A percentile compares a stretch with the other conserved stretches of the same genome.
These are phyloP conservation scores for Tachyglossus aculeatus DNA, from an alignment of 2,797 vertebrate genomes.

Conservation along the genomic window DNA sequence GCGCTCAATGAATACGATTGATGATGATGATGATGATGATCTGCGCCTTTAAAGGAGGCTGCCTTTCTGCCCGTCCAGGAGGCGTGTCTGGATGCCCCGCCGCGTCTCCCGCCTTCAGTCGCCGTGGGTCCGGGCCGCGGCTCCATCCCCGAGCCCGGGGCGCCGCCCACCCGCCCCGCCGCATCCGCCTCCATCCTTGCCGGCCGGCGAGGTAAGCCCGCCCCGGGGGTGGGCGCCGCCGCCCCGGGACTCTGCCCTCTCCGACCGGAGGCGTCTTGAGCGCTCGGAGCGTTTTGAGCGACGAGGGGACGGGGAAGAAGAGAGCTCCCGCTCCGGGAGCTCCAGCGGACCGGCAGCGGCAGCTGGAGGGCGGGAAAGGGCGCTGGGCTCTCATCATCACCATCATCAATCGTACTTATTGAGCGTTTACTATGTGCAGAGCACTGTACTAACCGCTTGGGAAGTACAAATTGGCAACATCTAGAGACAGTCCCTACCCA, in stretches of 20 bases:
- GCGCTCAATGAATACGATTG: too few species aligned
- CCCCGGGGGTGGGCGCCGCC: background rate
- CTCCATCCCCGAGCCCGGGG: constrained; percentile 9
- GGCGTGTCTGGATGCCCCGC: constrained; percentile 83
- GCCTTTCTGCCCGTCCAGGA: constrained; percentile 79
- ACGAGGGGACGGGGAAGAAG: background rate
- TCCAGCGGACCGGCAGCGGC: background rate
- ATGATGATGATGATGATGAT: too few species aligned
- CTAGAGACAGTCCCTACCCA: too few species aligned
- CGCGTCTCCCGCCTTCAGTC: constrained; percentile 39
- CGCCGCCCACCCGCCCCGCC: constrained; percentile 35
- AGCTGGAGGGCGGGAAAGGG: too few species aligned
- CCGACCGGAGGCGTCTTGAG: background rate
- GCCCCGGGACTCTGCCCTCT: background rate
- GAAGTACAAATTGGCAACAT: too few species aligned
- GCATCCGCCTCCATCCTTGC: constrained; percentile 39
- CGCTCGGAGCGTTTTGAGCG: background rate
- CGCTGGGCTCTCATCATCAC: too few species aligned
- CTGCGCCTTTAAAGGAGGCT: constrained; percentile 75
- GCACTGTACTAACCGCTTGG: too few species aligned
- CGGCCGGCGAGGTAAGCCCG: constrained; percentile 46
- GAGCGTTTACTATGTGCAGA: too few species aligned
- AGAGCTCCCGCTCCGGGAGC: background rate
- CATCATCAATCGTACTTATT: too few species aligned
- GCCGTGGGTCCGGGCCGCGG: constrained; percentile 61